Evolutionary conservation across 2,888 invertebrate genomes (phyloP).

Genomic region (Drosophila percnosoma): DNA sequence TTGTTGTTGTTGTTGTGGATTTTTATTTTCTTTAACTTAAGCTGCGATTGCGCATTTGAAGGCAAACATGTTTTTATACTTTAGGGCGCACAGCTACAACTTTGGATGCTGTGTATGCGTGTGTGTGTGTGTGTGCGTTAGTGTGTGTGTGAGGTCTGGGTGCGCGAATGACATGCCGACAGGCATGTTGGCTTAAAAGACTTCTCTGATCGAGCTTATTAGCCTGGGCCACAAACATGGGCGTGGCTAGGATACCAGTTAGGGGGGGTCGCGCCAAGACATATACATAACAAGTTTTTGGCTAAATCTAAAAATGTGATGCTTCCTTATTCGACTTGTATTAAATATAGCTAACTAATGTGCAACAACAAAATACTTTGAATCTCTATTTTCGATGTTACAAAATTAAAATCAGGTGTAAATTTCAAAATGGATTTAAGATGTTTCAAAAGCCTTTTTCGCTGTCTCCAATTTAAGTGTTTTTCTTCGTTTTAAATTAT

Average conservation of each 20-base stretch:
- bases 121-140: conserved; percentile 3
- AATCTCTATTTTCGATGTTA: background rate
- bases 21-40: conserved; percentile 63
- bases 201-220: conserved; percentile 84
- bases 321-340: background rate
- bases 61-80: conserved; percentile 85
- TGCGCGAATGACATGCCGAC: conserved; percentile 80
- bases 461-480: too few species aligned
- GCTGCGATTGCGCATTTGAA: conserved; percentile 83
- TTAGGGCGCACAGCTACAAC: conserved; percentile 69
- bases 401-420: too few species aligned
- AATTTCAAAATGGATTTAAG: background rate
- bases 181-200: conserved; percentile 83
- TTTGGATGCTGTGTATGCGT: conserved; percentile 8
- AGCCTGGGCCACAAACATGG: conserved; percentile 43
- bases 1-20: background rate
- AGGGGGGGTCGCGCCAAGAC: background rate
- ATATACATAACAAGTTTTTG: too few species aligned
- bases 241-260: background rate
- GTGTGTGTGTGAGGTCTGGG: conserved; percentile 28
- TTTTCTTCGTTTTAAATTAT: too few species aligned
- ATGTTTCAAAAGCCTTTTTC: too few species aligned
- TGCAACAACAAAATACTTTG: background rate
- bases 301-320: too few species aligned
- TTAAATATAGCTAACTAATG: background rate